Evolutionary conservation across 2,888 invertebrate genomes (phyloP), one percentile per base, ranked within the genome.

Genomic region (Slavum lentiscoides): DNA sequence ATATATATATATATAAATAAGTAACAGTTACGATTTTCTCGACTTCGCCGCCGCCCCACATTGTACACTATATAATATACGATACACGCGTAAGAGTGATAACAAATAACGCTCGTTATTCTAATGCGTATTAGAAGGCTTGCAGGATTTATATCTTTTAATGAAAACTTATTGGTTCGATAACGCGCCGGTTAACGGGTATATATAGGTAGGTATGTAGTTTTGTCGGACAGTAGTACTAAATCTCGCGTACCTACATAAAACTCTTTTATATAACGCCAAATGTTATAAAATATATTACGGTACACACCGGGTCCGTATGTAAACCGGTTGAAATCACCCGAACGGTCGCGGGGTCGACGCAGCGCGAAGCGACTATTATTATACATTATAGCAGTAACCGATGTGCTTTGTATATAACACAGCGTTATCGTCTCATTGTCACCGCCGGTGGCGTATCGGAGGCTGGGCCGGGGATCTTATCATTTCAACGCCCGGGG

Each of bases 81-180:
- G 30, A 30, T 30, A 30, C 4, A 30, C 4, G 4, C 30, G 4
- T 30, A 30, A 30, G 4, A 74, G 64, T 53, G 64, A 64, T 64
- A 74, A 64, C 64, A 64, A 74, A 74, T 74, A 74, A 64, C 30
- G 37, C 74, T 74, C 37, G 74, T 74, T 61, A 30, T 23, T 30
- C n/a, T n/a, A n/a, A n/a, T 30, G 4, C 4, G 4, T 30, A 30
- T 30, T 30, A 30, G 19, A 23, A 19, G 23, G 43, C 62, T 53
- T 37, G 74, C 4, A n/a, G n/a, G 49, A 74, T 53, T 37, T 62
- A 73, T 73, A 64, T 53, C 74, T 8, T 74, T 62, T 74, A 74
- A 74, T 74, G 74, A 74, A 74, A 74, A 74, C 74, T 74, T 64
- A 74, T 74, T 74, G 74, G 74, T 74, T 74, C 62, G 15, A 73